phyloP scores from a whole-genome alignment of 2,888 invertebrate genomes.

The Tachystola acroxantha region DNA sequence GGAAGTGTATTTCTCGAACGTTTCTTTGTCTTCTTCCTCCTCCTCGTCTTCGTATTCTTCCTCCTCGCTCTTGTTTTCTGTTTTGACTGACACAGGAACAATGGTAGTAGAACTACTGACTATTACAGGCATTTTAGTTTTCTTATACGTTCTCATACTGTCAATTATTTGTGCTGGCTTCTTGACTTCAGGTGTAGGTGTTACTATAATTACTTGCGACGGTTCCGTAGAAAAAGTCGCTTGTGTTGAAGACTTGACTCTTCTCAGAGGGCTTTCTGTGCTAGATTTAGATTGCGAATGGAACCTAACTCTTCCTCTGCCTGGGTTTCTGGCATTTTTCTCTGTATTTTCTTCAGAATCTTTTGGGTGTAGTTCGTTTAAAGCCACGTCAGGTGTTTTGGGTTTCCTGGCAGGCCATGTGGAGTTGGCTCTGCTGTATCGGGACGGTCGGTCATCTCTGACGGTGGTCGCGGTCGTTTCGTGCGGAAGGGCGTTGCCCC shows the following conservation, averaged over 20 bases:
- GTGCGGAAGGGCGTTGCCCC: conserved; percentile 47
- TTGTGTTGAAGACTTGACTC: conserved; percentile 16
- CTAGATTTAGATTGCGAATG: conserved; percentile 40
- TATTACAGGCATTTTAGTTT: conserved; percentile 48
- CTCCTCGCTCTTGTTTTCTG: conserved; percentile 28
- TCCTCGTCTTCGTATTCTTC: conserved; percentile 40
- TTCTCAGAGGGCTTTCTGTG: conserved; percentile 39
- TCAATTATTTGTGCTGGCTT: conserved; percentile 58
- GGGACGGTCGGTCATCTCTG: conserved; percentile 41
- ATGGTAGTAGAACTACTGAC: conserved; percentile 34
- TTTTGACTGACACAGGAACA: conserved; percentile 31
- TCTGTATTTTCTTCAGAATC: conserved; percentile 63
- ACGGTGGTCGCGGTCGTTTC: conserved; percentile 45
- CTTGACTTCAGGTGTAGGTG: conserved; percentile 63
- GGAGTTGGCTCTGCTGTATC: conserved; percentile 34
- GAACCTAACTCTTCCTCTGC: conserved; percentile 62
- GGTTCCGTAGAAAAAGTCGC: conserved; percentile 35
- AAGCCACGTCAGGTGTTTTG: conserved; percentile 49
- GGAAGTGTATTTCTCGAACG: conserved; percentile 66
- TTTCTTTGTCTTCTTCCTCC: conserved; percentile 46
- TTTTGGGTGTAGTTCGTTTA: conserved; percentile 63
- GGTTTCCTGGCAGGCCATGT: conserved; percentile 39
- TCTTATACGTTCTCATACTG: conserved; percentile 56
- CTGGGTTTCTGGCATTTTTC: conserved; percentile 69
- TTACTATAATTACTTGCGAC: conserved; percentile 50